Percentiles rank a stretch among this genome's conserved stretches.
Conservation (phyloP, 2,113 vertebrate genomes). For the Oreamnos americanus region DNA sequence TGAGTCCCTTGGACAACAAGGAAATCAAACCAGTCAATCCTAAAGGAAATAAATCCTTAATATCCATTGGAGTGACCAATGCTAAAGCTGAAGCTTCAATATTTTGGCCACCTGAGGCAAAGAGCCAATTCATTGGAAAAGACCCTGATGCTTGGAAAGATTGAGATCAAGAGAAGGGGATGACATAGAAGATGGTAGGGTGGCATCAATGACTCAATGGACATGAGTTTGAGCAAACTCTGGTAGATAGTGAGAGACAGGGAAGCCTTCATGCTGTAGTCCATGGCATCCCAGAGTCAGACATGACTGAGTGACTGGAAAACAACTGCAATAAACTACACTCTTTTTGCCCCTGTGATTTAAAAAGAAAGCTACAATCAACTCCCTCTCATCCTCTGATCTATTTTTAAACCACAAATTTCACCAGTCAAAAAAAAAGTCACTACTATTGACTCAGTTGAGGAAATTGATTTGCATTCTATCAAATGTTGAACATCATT, state of each 20-base stretch:
- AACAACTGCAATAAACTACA: neutral
- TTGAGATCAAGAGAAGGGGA: neutral
- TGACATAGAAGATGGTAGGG: neutral
- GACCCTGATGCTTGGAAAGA: neutral
- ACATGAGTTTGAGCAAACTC: neutral
- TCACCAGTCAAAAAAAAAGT: neutral
- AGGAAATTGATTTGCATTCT: neutral
- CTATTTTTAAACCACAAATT: neutral
- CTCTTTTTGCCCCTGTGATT: neutral
- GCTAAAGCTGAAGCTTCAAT: neutral
- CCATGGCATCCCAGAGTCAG: rapidly evolving
- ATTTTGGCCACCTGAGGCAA: neutral
- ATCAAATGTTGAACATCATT: neutral
- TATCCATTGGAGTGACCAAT: neutral
- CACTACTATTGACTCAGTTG: neutral
- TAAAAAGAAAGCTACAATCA: neutral
- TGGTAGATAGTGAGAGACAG: neutral
- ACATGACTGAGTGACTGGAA: neutral
- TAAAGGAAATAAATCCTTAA: neutral
- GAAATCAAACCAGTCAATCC: neutral
- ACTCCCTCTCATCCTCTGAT: neutral
- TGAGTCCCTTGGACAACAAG: neutral
- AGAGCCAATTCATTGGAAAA: neutral
- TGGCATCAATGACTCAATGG: neutral
- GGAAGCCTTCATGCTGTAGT: neutral